A percentile compares a stretch with the other conserved stretches of the same genome.
Evolutionary conservation across 1,140 invertebrate species (phyloP).

Genomic region (Atta cephalotes): DNA sequence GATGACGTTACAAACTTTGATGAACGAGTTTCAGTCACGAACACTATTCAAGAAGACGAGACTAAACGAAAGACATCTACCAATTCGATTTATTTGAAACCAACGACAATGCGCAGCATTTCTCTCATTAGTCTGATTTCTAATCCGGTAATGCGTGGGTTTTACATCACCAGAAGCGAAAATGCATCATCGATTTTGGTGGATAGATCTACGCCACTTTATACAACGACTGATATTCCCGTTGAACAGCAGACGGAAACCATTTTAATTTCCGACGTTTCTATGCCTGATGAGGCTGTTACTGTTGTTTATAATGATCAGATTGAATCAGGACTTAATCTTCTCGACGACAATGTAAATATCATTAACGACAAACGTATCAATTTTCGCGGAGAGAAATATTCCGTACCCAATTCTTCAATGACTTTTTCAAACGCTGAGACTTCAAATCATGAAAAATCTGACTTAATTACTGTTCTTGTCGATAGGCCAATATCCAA

Average conservation of each 20-base stretch:
- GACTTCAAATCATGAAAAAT: neutral
- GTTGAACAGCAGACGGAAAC: neutral
- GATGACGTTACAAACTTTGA: slow-evolving; percentile 37
- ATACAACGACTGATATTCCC: neutral
- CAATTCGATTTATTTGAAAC: slow-evolving; percentile 23
- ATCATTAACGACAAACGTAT: slow-evolving; percentile 7
- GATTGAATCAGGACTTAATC: neutral
- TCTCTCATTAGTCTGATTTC: slow-evolving; percentile 25
- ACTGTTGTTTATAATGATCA: neutral
- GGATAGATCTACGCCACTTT: neutral
- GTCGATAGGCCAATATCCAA: neutral
- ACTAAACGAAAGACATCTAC: slow-evolving; percentile 21
- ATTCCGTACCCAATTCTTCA: neutral
- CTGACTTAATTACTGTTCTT: neutral
- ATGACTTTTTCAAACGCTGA: neutral
- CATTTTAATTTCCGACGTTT: neutral
- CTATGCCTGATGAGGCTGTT: neutral
- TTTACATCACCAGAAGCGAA: slow-evolving; percentile 77
- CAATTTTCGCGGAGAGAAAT: neutral
- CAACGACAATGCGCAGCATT: slow-evolving; percentile 71
- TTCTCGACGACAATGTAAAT: neutral
- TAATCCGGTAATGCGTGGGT: slow-evolving; percentile 66
- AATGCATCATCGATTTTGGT: neutral
- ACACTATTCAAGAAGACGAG: slow-evolving; percentile 36
- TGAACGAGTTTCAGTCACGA: slow-evolving; percentile 51